phyloP scores from a whole-genome alignment of 1,140 invertebrate species.

The Glossosoma conforme region DNA sequence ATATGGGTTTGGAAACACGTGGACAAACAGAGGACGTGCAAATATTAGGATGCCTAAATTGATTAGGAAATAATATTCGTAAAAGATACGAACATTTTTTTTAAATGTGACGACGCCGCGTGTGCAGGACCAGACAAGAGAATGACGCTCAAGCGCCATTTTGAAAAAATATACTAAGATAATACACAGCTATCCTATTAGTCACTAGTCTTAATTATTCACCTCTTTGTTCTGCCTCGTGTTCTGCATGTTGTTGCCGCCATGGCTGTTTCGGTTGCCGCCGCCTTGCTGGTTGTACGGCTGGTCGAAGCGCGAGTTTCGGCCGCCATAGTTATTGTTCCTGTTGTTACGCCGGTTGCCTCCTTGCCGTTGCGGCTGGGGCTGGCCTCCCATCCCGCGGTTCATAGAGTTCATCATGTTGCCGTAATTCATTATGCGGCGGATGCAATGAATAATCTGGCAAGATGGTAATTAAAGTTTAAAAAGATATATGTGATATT shows the following conservation, averaged over 20 bases:
- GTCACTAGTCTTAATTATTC: conserved; percentile 4
- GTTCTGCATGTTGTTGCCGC: conserved; percentile 5
- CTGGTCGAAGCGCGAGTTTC: conserved; percentile 12
- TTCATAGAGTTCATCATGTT: conserved; percentile 17
- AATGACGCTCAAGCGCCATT: no score
- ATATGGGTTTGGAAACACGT: no score
- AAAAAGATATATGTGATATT: background rate
- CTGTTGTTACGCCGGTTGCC: conserved; percentile 10
- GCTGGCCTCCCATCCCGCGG: conserved; percentile 19
- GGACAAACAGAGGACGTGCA: no score
- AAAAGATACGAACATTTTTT: no score
- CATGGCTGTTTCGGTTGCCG: background rate
- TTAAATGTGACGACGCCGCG: no score
- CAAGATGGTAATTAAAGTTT: no score
- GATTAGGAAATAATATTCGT: no score
- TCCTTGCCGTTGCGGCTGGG: conserved; percentile 15
- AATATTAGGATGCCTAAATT: no score
- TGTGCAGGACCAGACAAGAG: no score
- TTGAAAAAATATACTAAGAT: no score
- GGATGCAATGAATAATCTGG: no score
- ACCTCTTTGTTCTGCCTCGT: conserved; percentile 11
- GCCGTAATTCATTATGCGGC: conserved; percentile 1
- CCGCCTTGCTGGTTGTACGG: conserved; percentile 3
- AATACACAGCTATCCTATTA: no score
- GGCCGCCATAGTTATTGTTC: conserved; percentile 5